Percentiles rank a stretch among this genome's conserved stretches.
phyloP scores from a whole-genome alignment of 2,797 vertebrate genomes.

The Megalops cyprinoides region DNA sequence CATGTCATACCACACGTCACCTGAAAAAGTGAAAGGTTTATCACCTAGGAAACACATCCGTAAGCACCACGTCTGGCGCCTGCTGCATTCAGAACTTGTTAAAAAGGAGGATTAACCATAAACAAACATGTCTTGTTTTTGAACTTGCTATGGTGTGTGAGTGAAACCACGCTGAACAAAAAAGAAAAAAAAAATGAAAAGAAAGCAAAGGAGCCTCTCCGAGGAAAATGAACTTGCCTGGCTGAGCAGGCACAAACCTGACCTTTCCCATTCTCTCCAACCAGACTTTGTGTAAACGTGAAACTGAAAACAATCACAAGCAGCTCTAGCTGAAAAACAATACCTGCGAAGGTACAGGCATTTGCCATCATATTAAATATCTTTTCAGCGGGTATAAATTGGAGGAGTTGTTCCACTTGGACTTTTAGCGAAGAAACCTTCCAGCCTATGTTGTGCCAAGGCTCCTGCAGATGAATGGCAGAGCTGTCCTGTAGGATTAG shows the following conservation, averaged over 20 bases:
- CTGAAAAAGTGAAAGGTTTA: constrained; percentile 72
- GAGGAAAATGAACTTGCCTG: neutral
- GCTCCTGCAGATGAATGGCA: constrained; percentile 1
- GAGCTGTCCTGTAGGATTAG: neutral
- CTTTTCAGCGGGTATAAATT: neutral
- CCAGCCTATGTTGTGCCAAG: neutral
- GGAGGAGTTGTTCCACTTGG: neutral
- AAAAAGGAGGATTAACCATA: constrained; percentile 54
- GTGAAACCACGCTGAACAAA: constrained; percentile 22
- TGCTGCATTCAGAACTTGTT: constrained; percentile 57
- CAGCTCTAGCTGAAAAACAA: neutral
- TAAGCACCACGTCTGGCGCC: constrained; percentile 59
- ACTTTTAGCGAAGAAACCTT: neutral
- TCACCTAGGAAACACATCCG: constrained; percentile 74
- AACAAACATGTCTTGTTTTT: constrained; percentile 63
- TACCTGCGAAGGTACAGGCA: neutral
- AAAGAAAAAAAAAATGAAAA: neutral
- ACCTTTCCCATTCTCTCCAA: neutral
- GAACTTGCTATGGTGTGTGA: constrained; percentile 38
- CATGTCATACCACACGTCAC: constrained; percentile 60
- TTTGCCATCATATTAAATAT: neutral
- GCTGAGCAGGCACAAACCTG: neutral
- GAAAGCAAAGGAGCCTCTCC: no score
- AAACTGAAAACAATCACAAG: neutral
- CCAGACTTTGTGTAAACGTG: neutral